These are phyloP conservation scores for Thermophis baileyi DNA, from an alignment of 2,113 vertebrate genomes.

Conservation along the genomic window DNA sequence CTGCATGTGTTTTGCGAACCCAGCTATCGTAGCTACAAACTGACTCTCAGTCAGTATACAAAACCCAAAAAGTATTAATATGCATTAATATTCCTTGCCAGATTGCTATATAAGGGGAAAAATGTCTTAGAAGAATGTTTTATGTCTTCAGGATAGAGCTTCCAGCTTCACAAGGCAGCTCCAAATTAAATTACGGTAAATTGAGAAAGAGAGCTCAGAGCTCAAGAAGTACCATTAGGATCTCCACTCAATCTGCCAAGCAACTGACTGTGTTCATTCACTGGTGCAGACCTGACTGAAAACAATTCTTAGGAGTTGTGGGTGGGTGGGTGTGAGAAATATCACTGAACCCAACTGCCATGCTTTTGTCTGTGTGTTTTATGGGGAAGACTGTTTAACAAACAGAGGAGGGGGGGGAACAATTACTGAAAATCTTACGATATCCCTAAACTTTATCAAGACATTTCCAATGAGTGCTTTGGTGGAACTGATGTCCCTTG, in stretches of 20 bases:
- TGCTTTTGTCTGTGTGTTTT: background rate
- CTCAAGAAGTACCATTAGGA: background rate
- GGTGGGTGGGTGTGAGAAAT: background rate
- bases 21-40: too few relatives aligned
- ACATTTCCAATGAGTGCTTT: too few relatives aligned
- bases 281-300: background rate
- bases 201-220: background rate
- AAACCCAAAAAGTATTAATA: background rate
- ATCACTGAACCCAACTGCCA: fast-evolving
- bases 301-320: background rate
- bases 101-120: fast-evolving
- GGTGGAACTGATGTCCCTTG: too few relatives aligned
- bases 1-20: too few relatives aligned
- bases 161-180: background rate
- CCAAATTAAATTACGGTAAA: fast-evolving
- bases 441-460: background rate
- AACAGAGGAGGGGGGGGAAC: too few relatives aligned
- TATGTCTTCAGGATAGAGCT: background rate
- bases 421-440: too few relatives aligned
- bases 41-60: background rate
- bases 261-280: background rate
- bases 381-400: fast-evolving
- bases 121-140: background rate
- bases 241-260: background rate
- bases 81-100: background rate